Conservation (phyloP, 2,888 invertebrate genomes). For the Microctonus brassicae region DNA sequence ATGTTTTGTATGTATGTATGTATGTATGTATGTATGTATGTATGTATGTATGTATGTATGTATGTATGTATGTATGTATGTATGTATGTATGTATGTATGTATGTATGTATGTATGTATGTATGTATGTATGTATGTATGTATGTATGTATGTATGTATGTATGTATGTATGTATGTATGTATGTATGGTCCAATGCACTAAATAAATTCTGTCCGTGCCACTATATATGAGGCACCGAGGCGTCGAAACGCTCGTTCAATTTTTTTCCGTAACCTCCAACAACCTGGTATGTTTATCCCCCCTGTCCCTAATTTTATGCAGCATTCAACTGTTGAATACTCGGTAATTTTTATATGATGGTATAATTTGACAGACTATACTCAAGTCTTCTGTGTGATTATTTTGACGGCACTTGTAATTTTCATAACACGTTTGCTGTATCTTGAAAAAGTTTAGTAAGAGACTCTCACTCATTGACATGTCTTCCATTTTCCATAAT, state of each 20-base stretch:
- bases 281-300: no score
- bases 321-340: no score
- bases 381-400: no score
- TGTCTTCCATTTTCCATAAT: no score
- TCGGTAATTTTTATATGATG: no score
- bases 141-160: neutral
- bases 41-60: neutral
- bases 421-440: no score
- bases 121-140: neutral
- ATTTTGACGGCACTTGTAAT: no score
- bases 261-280: neutral
- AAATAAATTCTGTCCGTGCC: neutral
- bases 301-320: no score
- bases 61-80: neutral
- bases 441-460: no score
- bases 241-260: slow-evolving; percentile 11
- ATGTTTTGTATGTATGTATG: neutral
- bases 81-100: neutral
- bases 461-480: no score
- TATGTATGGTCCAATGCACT: neutral
- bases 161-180: neutral
- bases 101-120: neutral
- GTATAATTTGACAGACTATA: no score
- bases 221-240: slow-evolving; percentile 2
- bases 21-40: neutral